phyloP scores from a whole-genome alignment of 2,888 invertebrate species.

The Lamellibrachia satsuma region DNA sequence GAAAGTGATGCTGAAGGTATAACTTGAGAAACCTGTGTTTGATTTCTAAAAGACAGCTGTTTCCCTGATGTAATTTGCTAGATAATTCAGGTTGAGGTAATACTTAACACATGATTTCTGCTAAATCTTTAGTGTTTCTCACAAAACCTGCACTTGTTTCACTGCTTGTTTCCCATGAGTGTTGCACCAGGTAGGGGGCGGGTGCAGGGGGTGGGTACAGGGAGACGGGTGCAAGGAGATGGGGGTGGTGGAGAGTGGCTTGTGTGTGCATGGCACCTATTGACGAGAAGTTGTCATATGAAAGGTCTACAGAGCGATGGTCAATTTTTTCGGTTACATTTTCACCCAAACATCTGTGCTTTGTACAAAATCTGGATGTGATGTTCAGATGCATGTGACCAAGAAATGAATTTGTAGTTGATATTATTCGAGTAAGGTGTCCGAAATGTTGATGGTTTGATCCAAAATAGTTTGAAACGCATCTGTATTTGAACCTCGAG shows the following conservation, averaged over 20 bases:
- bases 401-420: too few species aligned
- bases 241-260: neutral
- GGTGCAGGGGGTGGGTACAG: too few species aligned
- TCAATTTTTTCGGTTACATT: neutral
- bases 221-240: too few species aligned
- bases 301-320: neutral
- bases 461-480: too few species aligned
- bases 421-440: too few species aligned
- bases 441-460: too few species aligned
- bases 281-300: neutral
- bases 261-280: neutral
- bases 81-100: neutral
- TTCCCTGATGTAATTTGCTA: neutral
- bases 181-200: neutral
- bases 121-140: neutral
- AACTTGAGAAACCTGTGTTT: neutral
- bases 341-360: neutral
- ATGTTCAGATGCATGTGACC: too few species aligned
- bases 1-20: neutral
- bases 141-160: neutral
- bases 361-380: too few species aligned
- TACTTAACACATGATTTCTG: neutral
- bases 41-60: neutral
- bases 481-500: too few species aligned
- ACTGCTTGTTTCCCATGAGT: neutral